Base-by-base conservation (phyloP, 2,888 invertebrate species). In the Alloscopus bannaensis region DNA sequence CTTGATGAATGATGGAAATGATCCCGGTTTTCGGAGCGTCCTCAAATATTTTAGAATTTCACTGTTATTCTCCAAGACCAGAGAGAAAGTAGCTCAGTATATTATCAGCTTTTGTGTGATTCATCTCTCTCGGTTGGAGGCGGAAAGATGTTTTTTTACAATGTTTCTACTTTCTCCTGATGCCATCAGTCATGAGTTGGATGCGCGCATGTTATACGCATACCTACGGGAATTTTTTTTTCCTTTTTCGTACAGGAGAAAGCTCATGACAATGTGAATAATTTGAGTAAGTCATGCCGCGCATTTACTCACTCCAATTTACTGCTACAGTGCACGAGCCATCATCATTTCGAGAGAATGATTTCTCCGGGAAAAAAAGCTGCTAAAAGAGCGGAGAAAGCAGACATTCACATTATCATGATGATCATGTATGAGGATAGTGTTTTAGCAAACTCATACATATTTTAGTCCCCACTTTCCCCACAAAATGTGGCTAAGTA, bases 1-100 rank as follows among this genome's bases (percentile, higher is more conserved):
- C 82, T 83, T 83, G 83, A 84, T 82, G 83, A 83, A 84, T 84
- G 82, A 84, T 83, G 84, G 71, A 81, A 82, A 84, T 81, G 75
- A 82, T 81, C 82, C 55, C 64, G 47, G 42, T 68, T 69, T 75
- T 60, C 65, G 36, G n/a, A n/a, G n/a, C n/a, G n/a, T n/a, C n/a
- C n/a, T 70, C 59, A 70, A 70, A 70, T 59, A 70, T 70, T 70
- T 70, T 69, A 40, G 68, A 69, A 42, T 69, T 57, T 55, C 55
- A 57, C 13, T 28, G 29, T 57, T 28, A n/a, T 4, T 47, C 50
- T 47, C 6, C 50, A 36, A 13, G 13, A 13, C 6, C 8, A 36
- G 36, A 36, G n/a, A n/a, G n/a, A n/a, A n/a, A n/a, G n/a, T n/a
- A n/a, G n/a, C n/a, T n/a, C n/a, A n/a, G n/a, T n/a, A n/a, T n/a